Evolutionary conservation across 2,113 vertebrate genomes (phyloP).

Genomic region (Mormyrus lacerda): DNA sequence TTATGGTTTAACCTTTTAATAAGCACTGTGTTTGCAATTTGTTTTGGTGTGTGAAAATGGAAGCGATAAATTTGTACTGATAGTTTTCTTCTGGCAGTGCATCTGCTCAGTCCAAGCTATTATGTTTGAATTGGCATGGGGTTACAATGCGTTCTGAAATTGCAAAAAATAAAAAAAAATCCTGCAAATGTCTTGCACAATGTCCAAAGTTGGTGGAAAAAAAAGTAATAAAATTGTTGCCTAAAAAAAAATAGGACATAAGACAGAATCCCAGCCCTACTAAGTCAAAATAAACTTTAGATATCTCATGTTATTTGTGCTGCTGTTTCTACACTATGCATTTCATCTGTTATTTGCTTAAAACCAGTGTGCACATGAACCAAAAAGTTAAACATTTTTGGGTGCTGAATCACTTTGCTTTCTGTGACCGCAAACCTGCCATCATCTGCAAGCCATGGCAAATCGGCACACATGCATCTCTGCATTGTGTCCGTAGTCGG

Average conservation of each 20-base stretch:
- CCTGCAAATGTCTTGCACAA: background rate
- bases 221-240: background rate
- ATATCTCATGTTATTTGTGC: constrained; percentile 13
- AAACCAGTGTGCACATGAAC: constrained; percentile 1
- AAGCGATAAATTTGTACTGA: background rate
- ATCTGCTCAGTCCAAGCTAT: background rate
- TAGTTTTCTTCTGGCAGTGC: background rate
- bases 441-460: background rate
- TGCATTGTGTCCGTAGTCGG: background rate
- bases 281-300: constrained; percentile 26
- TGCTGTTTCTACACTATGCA: constrained; percentile 8
- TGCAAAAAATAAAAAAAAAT: background rate
- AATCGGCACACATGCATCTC: background rate
- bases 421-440: background rate
- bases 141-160: background rate
- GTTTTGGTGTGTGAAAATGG: background rate
- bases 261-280: constrained; percentile 42
- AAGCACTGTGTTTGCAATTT: background rate
- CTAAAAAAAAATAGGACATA: constrained; percentile 21
- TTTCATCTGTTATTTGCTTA: constrained; percentile 21
- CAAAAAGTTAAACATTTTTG: background rate
- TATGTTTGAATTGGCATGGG: background rate
- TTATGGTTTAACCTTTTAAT: background rate
- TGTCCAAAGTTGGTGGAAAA: background rate
- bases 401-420: background rate